Conservation (phyloP, 2,113 vertebrate species). For the Clinocottus analis region DNA sequence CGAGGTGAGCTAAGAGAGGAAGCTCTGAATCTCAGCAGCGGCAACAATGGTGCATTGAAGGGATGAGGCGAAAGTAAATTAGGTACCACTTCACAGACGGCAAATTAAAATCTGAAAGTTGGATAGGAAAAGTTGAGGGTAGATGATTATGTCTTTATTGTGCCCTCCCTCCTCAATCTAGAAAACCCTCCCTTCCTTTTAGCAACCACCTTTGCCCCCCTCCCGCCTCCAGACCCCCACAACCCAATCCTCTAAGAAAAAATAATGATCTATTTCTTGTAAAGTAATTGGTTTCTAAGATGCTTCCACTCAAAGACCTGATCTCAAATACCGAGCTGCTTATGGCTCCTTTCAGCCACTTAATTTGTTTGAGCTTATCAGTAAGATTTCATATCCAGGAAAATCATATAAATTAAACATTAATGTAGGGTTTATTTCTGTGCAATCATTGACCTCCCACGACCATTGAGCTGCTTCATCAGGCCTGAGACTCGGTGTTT, state of each 20-base stretch:
- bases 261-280: constrained; percentile 88
- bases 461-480: constrained; percentile 61
- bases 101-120: constrained; percentile 91
- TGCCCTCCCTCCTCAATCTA: constrained; percentile 82
- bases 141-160: constrained; percentile 90
- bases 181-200: constrained; percentile 81
- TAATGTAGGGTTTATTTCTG: constrained; percentile 77
- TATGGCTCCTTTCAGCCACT: constrained; percentile 79
- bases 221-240: constrained; percentile 61
- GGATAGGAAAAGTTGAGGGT: constrained; percentile 87
- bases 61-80: constrained; percentile 99
- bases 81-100: constrained; percentile 98
- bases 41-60: constrained; percentile 99
- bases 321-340: constrained; percentile 79
- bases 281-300: constrained; percentile 89
- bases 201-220: constrained; percentile 78
- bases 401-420: constrained; percentile 84
- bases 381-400: constrained; percentile 81
- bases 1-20: constrained; percentile 99
- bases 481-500: constrained; percentile 52
- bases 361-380: constrained; percentile 84
- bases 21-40: constrained; percentile 92
- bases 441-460: constrained; percentile 66
- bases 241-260: constrained; percentile 78
- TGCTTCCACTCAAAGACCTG: constrained; percentile 79